Conservation (phyloP, 1,140 invertebrate species). For the Thaumetopoea pityocampa region DNA sequence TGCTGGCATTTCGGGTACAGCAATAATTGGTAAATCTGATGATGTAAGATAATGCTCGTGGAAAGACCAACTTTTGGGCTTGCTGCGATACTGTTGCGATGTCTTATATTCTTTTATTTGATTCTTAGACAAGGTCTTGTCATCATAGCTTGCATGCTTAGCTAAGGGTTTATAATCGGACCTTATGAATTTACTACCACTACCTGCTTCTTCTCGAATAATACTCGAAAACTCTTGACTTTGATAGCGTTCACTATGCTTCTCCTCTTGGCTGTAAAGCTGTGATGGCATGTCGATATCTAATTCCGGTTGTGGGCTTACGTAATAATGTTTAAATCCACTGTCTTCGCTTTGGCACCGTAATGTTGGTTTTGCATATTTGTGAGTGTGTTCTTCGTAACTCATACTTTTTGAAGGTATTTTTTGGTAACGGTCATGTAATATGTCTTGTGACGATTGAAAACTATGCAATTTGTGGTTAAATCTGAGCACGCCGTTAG, state of each 20-base stretch:
- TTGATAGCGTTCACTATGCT: slow-evolving; percentile 78
- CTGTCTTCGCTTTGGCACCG: slow-evolving; percentile 78
- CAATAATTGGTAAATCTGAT: slow-evolving; percentile 61
- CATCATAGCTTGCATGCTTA: slow-evolving; percentile 79
- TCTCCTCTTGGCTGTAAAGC: slow-evolving; percentile 78
- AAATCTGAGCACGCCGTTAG: slow-evolving; percentile 57
- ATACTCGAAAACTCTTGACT: slow-evolving; percentile 78
- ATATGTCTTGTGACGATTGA: slow-evolving; percentile 37
- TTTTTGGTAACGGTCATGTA: slow-evolving; percentile 70
- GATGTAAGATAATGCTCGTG: slow-evolving; percentile 78
- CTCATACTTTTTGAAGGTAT: slow-evolving; percentile 73
- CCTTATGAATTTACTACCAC: slow-evolving; percentile 51
- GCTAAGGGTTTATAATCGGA: slow-evolving; percentile 76
- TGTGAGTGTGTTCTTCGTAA: slow-evolving; percentile 65
- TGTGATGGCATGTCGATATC: slow-evolving; percentile 72
- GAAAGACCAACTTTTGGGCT: slow-evolving; percentile 78
- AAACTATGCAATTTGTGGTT: slow-evolving; percentile 61
- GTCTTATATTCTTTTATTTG: slow-evolving; percentile 79
- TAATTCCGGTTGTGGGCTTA: slow-evolving; percentile 61
- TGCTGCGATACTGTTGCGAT: slow-evolving; percentile 75
- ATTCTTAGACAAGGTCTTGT: slow-evolving; percentile 78
- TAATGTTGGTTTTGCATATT: slow-evolving; percentile 52
- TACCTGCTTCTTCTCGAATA: slow-evolving; percentile 54
- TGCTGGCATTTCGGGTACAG: slow-evolving; percentile 61
- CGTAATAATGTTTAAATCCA: slow-evolving; percentile 61